Evolutionary conservation across 37 sponge, comb jelly and placozoan genomes (phyloP).

Genomic region (Spongia lamella): DNA sequence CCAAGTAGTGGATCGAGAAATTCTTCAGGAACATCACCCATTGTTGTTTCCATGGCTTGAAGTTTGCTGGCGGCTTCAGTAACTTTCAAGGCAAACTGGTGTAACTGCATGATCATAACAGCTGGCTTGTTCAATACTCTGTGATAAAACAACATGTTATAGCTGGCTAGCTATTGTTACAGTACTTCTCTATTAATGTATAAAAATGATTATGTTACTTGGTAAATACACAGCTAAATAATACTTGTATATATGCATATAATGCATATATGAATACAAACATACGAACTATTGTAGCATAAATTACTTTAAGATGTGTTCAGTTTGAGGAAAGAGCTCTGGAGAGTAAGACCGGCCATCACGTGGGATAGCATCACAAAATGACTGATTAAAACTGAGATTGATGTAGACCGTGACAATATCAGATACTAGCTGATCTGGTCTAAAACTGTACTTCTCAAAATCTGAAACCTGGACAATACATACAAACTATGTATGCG

Average conservation of each 20-base stretch:
- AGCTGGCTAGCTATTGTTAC: too few relatives aligned
- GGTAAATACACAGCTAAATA: too few relatives aligned
- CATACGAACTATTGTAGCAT: too few relatives aligned
- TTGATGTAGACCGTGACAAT: conserved; percentile 81
- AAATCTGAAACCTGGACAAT: conserved; percentile 74
- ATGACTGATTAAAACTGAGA: conserved; percentile 57
- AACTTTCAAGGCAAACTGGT: too few relatives aligned
- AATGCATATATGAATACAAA: too few relatives aligned
- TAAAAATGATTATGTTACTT: too few relatives aligned
- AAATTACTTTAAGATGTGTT: conserved; percentile 62
- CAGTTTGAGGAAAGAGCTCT: conserved; percentile 70
- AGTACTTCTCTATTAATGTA: too few relatives aligned
- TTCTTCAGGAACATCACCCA: conserved; percentile 81
- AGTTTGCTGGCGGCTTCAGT: too few relatives aligned
- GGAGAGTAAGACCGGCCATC: conserved; percentile 88
- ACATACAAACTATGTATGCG: too few relatives aligned
- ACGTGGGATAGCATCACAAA: conserved; percentile 82
- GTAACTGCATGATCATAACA: not conserved
- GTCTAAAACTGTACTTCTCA: conserved; percentile 75
- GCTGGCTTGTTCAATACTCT: not conserved
- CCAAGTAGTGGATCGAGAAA: conserved; percentile 88
- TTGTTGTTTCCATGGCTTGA: too few relatives aligned
- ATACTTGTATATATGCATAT: too few relatives aligned
- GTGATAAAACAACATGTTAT: not conserved
- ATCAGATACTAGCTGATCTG: conserved; percentile 65